Base-by-base conservation (phyloP, 2,888 invertebrate genomes). In the Keiferia lycopersicella region DNA sequence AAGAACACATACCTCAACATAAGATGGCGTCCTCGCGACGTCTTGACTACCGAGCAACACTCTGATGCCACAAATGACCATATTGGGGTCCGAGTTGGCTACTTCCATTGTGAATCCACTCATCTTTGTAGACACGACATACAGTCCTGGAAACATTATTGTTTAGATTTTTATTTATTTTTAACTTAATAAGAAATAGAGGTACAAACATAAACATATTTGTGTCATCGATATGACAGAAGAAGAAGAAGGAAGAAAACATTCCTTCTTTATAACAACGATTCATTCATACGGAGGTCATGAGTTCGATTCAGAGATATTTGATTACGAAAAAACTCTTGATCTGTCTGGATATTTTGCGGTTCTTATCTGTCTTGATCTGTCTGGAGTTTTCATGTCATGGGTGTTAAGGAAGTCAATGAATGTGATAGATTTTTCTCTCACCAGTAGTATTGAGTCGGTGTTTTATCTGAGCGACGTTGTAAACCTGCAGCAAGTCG, bases 401-500 rank as follows among this genome's bases (percentile, higher is more conserved):
- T 26, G 26, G n/a, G n/a, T n/a, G n/a, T n/a, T 26, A 6, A 26
- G 26, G 26, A 26, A 26, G 2, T 26, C 26, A 4, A 26, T 26
- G 26, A 26, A 26, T 26, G 6, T 26, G 26, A 26, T 26, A 26
- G 3, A 26, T 26, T 26, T 26, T 26, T 26, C 26, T 26, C 71
- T 76, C 69, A 90, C 92, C 89, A 6, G 88, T 91, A 0, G 96
- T 96, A 76, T 96, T 96, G 12, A 98, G 93, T 14, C 99, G 93
- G 74, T 98, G 96, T 86, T 98, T 99, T 45, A 99, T 94, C 85
- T 99, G 99, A 18, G 96, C 95, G 0, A 96, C 95, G 79, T 98
- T 98, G 86, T 99, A 99, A 53, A 98, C 96, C 87, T 99, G 98
- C 10, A 99, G 87, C 0, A 99, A 88, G 87, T 99, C 99, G 80